Base-by-base conservation (phyloP, 2,113 vertebrate genomes). In the Ramphastos sulfuratus region DNA sequence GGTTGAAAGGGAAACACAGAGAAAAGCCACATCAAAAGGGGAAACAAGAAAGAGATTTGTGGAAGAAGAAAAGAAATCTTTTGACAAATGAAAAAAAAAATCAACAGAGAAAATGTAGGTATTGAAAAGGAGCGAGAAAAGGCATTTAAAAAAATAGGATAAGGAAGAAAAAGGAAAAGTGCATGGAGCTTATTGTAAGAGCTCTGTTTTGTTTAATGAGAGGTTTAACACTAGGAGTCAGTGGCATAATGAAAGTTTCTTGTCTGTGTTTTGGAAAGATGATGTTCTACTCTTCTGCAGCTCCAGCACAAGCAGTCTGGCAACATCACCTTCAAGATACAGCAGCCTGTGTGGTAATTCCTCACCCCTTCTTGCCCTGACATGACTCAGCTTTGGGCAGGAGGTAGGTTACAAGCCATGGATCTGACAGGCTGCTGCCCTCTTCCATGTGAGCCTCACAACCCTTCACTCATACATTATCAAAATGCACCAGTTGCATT, bases 21-120 rank as follows among this genome's bases (percentile, higher is more conserved):
- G 90, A 91, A 94, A 94, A 90, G 87, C 75, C 48, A 94, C 82
- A 95, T 95, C 93, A 94, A 96, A 96, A 94, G 82, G 23, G 91
- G 87, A 80, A 85, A 92, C 65, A 80, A 91, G 82, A 93, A 94
- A 93, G 89, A 79, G 79, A 81, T 94, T 85, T 90, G 76, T 76
- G 60, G 72, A 91, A 83, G 83, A 92, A 73, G 72, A 89, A 95
- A 92, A 79, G 52, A 94, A 90, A 79, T 82, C 87, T 92, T 94
- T 92, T 90, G 79, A 93, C 65, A 91, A 93, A 89, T 60, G 87
- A 82, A 70, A 92, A 94, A 92, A 92, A 94, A 92, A 92, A 75
- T 74, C 82, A 88, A 39, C 72, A 59, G 61, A 78, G 44, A 86
- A 93, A 92, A 91, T 6, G 35, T 78, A 89, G 54, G 73, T 82